These are phyloP conservation scores for Atractosteus spatula DNA, from an alignment of 2,113 vertebrate species.

Conservation along the genomic window DNA sequence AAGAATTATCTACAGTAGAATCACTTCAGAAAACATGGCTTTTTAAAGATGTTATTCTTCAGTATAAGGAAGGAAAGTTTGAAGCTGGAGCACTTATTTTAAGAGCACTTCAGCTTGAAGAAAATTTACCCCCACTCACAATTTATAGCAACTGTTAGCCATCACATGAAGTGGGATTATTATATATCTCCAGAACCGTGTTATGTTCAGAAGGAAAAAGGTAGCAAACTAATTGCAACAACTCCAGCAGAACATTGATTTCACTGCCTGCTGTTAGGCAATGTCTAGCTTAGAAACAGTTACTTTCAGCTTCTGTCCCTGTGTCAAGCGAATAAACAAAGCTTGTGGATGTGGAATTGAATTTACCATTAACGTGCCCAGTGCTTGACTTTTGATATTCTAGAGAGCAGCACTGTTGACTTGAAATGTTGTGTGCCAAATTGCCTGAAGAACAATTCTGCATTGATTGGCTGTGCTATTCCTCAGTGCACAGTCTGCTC, in stretches of 20 bases:
- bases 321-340: neutral
- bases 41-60: no score
- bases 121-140: no score
- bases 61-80: neutral
- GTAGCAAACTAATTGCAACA: no score
- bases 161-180: no score
- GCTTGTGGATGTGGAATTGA: neutral
- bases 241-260: neutral
- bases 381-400: constrained; percentile 17
- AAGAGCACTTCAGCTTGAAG: no score
- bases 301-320: neutral
- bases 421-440: constrained; percentile 2
- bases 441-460: constrained; percentile 1
- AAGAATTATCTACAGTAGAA: no score
- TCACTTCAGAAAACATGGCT: no score
- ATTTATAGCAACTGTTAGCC: no score
- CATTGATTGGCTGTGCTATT: constrained; percentile 6
- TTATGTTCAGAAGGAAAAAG: no score
- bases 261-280: neutral
- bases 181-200: no score
- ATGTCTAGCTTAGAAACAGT: neutral
- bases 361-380: constrained; percentile 8
- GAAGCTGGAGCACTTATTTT: neutral
- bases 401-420: neutral
- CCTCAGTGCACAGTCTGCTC: neutral